Base-by-base conservation (phyloP, 2,888 invertebrate genomes). In the Arenicola marina region DNA sequence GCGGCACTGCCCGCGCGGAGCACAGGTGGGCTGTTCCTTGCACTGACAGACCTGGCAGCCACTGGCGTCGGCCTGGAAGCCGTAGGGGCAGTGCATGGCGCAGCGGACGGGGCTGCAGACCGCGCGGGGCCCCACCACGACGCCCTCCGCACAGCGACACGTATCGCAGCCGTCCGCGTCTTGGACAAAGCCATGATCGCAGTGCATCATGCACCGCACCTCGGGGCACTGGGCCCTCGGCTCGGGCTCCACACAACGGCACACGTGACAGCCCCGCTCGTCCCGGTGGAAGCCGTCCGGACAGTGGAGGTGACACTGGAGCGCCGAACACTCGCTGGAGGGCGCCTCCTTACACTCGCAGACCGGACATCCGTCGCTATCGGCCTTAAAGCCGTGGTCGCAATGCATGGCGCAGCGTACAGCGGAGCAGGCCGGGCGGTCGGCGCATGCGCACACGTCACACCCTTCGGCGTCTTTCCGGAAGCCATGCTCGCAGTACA, bases 401-500 rank as follows among this genome's bases (percentile, higher is more conserved):
- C 59, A 59, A 11, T 59, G 32, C 21, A 51, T 53, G 18, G 4
- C 31, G 48, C 43, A 57, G 1, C 4, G 24, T 4, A 56, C 21
- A 21, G 15, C 15, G 11, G 4, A 4, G 38, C 56, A 56, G 24
- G 7, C 32, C 7, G 45, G 44, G 53, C 29, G 11, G n/a, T 24
- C 43, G 18, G 48, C 51, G 51, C 61, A 61, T 28, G 31, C 4
- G 28, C 62, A 62, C 7, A 53, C 31, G 28, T 43, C 45, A 55
- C 63, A 63, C 7, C 63, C 63, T 28, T 31, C 3, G 1, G 7
- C 31, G 38, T 62, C 55, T n/a, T 44, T 57, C n/a, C n/a, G 31
- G 44, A 58, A 65, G 21, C 63, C 63, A 46, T 59, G 44, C 38
- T 56, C 44, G 43, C 64, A 64, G 45, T 55, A 32, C 61, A 61